These are phyloP conservation scores for Setipinna tenuifilis DNA, from an alignment of 2,797 vertebrate genomes.

Conservation along the genomic window DNA sequence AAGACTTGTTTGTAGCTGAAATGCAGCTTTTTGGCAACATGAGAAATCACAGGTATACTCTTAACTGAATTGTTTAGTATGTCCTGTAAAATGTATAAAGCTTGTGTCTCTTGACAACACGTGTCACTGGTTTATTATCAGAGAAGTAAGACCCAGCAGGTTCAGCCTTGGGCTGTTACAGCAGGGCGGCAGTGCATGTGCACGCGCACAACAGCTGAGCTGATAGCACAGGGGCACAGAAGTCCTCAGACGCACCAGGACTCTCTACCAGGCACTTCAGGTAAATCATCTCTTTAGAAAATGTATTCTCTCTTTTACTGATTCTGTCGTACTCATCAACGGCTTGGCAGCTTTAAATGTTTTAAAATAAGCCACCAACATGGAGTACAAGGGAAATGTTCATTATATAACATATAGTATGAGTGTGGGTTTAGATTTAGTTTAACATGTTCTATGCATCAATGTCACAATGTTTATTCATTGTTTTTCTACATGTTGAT, in stretches of 20 bases:
- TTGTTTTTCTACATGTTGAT: no score
- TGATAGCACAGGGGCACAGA: not conserved
- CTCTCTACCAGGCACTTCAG: not conserved
- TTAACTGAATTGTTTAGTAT: not conserved
- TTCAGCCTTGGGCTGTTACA: not conserved
- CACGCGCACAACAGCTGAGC: not conserved
- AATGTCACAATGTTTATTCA: no score
- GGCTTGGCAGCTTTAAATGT: not conserved
- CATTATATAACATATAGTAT: not conserved
- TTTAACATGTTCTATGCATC: no score
- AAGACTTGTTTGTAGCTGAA: not conserved
- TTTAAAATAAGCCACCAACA: not conserved
- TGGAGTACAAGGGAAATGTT: not conserved
- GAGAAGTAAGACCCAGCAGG: not conserved
- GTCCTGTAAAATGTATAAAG: not conserved
- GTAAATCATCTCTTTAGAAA: not conserved
- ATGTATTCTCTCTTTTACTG: not conserved
- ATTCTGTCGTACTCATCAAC: not conserved
- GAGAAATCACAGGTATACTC: not conserved
- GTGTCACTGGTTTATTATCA: not conserved
- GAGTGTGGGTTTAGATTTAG: constrained; percentile 12
- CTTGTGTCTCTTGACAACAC: not conserved
- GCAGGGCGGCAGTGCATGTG: not conserved
- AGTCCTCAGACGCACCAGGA: not conserved
- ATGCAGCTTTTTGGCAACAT: not conserved